These are phyloP conservation scores for Marmota monax DNA, from an alignment of 2,113 vertebrate species.

Conservation along the genomic window DNA sequence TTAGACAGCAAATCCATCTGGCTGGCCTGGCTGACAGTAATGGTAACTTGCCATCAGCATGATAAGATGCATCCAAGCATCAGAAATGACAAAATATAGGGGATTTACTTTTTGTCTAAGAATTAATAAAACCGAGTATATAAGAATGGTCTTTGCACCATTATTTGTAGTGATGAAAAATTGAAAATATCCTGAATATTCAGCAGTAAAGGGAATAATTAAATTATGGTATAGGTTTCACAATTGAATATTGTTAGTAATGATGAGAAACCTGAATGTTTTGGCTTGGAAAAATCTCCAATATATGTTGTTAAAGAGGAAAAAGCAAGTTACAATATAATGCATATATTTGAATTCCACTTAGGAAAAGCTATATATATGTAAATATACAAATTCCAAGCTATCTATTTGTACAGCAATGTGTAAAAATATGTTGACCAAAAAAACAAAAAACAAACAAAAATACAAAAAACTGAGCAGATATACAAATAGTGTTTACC, in stretches of 20 bases:
- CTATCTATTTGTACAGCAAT: neutral
- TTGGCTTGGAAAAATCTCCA: constrained; percentile 26
- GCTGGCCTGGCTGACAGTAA: neutral
- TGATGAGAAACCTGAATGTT: neutral
- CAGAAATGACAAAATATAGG: neutral
- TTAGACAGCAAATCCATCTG: neutral
- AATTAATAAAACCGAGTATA: neutral
- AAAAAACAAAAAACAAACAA: neutral
- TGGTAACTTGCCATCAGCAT: neutral
- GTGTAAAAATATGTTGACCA: neutral
- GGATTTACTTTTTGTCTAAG: neutral
- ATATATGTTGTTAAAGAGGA: neutral
- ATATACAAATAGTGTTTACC: neutral
- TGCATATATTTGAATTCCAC: constrained; percentile 12
- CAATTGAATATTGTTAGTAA: neutral
- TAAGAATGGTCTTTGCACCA: constrained; percentile 19
- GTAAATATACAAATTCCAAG: constrained; percentile 4
- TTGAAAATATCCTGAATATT: neutral
- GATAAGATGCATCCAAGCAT: neutral
- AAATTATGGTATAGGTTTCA: neutral
- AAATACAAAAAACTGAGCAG: neutral
- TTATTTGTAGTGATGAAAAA: constrained; percentile 17
- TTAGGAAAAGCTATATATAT: neutral
- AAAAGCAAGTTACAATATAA: neutral
- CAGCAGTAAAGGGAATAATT: neutral